A percentile compares a stretch with the other conserved stretches of the same genome.
Evolutionary conservation across 2,113 vertebrate genomes (phyloP).

Genomic region (Vulpes lagopus): DNA sequence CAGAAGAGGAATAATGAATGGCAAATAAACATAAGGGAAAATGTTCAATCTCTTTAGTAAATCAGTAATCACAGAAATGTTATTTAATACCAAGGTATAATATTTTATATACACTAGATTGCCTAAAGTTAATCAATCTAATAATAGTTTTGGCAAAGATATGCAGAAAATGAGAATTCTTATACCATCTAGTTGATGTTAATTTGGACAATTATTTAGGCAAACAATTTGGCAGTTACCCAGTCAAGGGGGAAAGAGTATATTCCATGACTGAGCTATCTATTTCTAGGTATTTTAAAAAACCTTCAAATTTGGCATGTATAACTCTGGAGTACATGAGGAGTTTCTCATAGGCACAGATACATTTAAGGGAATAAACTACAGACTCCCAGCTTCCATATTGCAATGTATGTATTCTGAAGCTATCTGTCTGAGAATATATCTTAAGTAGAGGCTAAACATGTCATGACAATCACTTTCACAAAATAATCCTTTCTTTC

Average conservation of each 20-base stretch:
- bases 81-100: background rate
- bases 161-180: background rate
- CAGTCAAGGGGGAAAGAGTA: background rate
- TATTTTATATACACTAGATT: background rate
- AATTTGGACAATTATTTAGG: background rate
- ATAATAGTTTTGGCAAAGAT: background rate
- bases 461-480: background rate
- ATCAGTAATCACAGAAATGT: background rate
- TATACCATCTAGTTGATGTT: background rate
- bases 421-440: background rate
- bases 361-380: background rate
- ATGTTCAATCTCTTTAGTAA: background rate
- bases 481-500: background rate
- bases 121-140: background rate
- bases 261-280: background rate
- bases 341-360: background rate
- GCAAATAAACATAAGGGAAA: background rate
- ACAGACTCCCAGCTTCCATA: background rate
- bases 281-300: background rate
- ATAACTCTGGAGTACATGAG: background rate
- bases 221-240: background rate
- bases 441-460: background rate
- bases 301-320: background rate
- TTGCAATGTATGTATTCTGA: background rate
- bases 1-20: background rate